A percentile compares a stretch with the other conserved stretches of the same genome.
These are phyloP conservation scores for Akabosia matsudoensis DNA, from an alignment of 1,140 invertebrate genomes.

Conservation along the genomic window DNA sequence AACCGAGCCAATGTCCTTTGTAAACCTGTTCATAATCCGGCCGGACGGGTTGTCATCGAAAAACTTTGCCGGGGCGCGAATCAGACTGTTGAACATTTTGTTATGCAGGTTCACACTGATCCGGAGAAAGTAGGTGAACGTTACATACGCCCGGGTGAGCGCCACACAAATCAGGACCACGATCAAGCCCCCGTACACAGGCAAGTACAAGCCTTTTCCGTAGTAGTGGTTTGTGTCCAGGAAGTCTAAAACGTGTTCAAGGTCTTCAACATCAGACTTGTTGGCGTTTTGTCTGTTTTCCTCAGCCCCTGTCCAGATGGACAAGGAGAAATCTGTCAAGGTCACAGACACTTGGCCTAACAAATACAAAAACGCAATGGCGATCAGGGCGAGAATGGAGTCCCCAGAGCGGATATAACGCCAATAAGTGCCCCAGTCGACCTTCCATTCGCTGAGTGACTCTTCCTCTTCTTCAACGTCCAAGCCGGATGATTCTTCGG, in stretches of 20 bases:
- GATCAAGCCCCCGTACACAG: background rate
- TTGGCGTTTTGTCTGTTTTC: background rate
- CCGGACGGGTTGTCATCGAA: slow-evolving; percentile 56
- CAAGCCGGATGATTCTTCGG: background rate
- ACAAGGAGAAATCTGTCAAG: slow-evolving; percentile 61
- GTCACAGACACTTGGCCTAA: slow-evolving; percentile 54
- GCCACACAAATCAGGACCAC: background rate
- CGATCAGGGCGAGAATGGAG: slow-evolving; percentile 52
- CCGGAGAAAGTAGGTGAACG: background rate
- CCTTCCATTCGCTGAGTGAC: slow-evolving; percentile 47
- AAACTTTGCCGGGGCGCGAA: slow-evolving; percentile 53
- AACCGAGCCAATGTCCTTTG: slow-evolving; percentile 54
- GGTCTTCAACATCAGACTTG: background rate
- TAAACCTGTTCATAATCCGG: slow-evolving; percentile 64
- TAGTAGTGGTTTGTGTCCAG: slow-evolving; percentile 2
- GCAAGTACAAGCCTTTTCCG: background rate
- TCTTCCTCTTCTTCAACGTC: slow-evolving; percentile 41
- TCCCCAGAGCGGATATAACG: slow-evolving; percentile 60
- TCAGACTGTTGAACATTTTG: slow-evolving; percentile 53
- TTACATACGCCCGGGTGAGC: background rate
- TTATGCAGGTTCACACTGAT: slow-evolving; percentile 54
- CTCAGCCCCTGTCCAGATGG: slow-evolving; percentile 50
- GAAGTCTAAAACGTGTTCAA: background rate
- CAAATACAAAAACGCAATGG: slow-evolving; percentile 54
- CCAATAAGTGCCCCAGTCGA: slow-evolving; percentile 53